Evolutionary conservation across 2,888 invertebrate genomes (phyloP), one percentile per base, ranked within the genome.

Genomic region (Phoronis australis): DNA sequence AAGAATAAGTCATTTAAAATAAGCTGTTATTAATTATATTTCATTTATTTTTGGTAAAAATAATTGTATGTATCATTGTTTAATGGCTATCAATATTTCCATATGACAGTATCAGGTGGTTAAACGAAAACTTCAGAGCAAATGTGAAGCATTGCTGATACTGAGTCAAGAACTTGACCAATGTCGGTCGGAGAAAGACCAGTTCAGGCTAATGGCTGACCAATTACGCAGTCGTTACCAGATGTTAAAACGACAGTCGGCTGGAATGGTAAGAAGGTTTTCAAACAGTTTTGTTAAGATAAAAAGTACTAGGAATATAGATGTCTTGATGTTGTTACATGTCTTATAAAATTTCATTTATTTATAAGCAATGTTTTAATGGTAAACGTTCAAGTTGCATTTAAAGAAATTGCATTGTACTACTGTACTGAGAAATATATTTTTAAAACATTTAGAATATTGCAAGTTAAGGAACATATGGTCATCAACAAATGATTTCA

Each of bases 111-210:
- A 65, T 51, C 61, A 65, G 42, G 59, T 67, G 38, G 69, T 66
- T 47, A 64, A 68, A 42, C 60, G 86, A 55, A 89, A 88, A 75
- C 77, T 90, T 24, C 85, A 87, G 66, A 86, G 88, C 66, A 90
- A 91, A 76, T 82, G 86, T 45, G 89, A 90, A 75, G 90, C 90
- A 2, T 73, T 91, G 35, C 79, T 85, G n/a, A 87, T 89, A 53
- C 80, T 90, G 71, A 86, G 84, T 54, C 83, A 83, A 63, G 88
- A 90, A 68, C 75, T 90, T 51, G 87, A 88, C 62, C 84, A 86
- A 75, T 87, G 86, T 69, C 84, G 86, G 51, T 84, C 83, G 64
- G 88, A 91, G 69, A 79, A 88, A 26, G 90, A 90, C 72, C 85
- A 86, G 67, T 89, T 85, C 65, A 88, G 87, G 73, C 74, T 87